Evolutionary conservation across 2,113 vertebrate genomes (phyloP), one percentile per base, ranked within the genome.

Genomic region (Pungitius pungitius): DNA sequence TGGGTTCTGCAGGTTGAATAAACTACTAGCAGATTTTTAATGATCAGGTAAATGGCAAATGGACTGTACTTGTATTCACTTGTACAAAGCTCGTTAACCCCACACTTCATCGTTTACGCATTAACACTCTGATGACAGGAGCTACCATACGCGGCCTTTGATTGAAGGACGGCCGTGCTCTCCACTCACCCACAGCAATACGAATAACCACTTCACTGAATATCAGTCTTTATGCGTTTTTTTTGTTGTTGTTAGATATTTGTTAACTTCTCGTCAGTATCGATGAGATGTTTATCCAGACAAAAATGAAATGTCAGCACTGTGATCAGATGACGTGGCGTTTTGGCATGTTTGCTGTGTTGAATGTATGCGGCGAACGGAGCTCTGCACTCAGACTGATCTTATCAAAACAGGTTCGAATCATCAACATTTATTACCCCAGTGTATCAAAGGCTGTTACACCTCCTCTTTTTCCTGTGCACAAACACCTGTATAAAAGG

Each of bases 401-500:
- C 75, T 87, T 89, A 87, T 89, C 87, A 40, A 49, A 57, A 54
- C 40, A 56, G 20, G 20, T 10, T 40, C 40, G 58, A 80, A 83
- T 80, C 58, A 75, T 77, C 63, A 24, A 54, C 6, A 55, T 74
- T 85, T 88, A 85, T 69, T 43, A 52, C 57, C 20, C 3, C 1
- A 11, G 33, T 64, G 26, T 47, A 60, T 47, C 33, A 62, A 43
- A 40, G 42, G 51, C 54, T 61, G 26, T 8, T 9, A 12, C 45
- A 6, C 42, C 60, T 27, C 74, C 72, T 71, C 55, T 42, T n/a
- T 51, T 49, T 52, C 58, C 15, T 5, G 3, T 13, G 20, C 45
- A 54, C 4, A 47, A 4, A 17, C 1, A 27, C 15, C 2, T 40
- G 20, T 83, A 91, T 91, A 90, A 85, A 89, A 89, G 61, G 27